These are phyloP conservation scores for Euplexia lucipara DNA, from an alignment of 2,888 invertebrate species.

Conservation along the genomic window DNA sequence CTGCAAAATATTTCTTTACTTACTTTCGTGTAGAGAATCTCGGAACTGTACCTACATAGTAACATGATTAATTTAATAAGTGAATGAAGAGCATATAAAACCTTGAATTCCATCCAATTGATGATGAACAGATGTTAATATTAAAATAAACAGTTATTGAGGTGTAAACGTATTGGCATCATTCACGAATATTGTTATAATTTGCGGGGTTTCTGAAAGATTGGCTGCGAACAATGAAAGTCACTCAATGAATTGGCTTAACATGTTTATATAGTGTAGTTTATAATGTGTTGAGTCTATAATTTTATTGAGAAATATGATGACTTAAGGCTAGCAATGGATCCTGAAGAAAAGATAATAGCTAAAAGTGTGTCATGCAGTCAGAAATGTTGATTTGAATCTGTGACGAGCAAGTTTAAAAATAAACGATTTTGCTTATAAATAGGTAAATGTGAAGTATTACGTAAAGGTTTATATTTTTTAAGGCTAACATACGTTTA, in stretches of 20 bases:
- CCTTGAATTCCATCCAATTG: constrained; percentile 30
- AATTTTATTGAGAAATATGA: constrained; percentile 10
- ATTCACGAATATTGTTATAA: constrained; percentile 39
- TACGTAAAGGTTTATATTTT: too few species aligned
- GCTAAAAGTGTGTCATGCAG: background rate
- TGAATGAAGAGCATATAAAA: constrained; percentile 18
- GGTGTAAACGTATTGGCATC: constrained; percentile 13
- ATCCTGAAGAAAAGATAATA: constrained; percentile 7
- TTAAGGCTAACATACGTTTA: too few species aligned
- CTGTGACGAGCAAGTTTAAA: background rate
- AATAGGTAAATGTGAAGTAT: too few species aligned
- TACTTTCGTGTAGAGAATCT: background rate
- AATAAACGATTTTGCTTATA: background rate
- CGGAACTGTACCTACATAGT: background rate
- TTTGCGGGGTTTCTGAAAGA: constrained; percentile 17
- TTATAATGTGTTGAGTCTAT: constrained; percentile 30
- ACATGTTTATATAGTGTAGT: constrained; percentile 23
- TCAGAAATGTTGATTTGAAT: background rate
- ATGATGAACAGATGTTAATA: constrained; percentile 34
- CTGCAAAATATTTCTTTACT: background rate
- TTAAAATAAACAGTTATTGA: constrained; percentile 26
- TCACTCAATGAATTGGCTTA: constrained; percentile 33
- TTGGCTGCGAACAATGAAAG: constrained; percentile 14
- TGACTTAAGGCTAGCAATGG: background rate
- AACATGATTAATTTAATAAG: constrained; percentile 11